Conservation (phyloP, 2,797 vertebrate species). For the Enteromius thamalakanensis region DNA sequence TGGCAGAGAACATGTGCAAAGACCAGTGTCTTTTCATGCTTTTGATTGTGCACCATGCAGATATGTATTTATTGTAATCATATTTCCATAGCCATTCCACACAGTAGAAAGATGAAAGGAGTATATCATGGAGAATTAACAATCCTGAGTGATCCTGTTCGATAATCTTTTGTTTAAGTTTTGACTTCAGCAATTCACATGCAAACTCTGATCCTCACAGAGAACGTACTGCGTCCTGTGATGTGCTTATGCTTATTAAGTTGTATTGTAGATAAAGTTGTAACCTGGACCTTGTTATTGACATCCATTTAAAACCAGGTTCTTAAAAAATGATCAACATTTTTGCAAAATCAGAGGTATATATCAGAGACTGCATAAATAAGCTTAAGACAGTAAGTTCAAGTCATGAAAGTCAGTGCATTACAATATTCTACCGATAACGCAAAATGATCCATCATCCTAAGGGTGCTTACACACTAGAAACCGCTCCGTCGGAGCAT, state of each 20-base stretch:
- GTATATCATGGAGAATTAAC: not conserved
- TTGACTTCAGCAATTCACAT: constrained; percentile 7
- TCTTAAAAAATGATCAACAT: constrained; percentile 49
- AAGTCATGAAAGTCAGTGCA: constrained; percentile 60
- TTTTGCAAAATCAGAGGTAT: constrained; percentile 71
- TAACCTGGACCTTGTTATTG: not conserved
- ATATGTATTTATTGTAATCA: constrained; percentile 6
- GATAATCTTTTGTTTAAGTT: constrained; percentile 9
- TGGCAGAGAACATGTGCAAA: constrained; percentile 2
- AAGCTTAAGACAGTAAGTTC: constrained; percentile 58
- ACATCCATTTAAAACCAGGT: constrained; percentile 1
- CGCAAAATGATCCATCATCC: constrained; percentile 14
- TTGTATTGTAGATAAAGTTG: constrained; percentile 55
- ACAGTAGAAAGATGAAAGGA: not conserved
- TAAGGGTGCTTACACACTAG: constrained; percentile 20
- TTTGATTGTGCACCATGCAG: constrained; percentile 41
- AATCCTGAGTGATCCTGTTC: constrained; percentile 38
- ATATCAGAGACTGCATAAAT: constrained; percentile 61
- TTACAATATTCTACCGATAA: constrained; percentile 44
- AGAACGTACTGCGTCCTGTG: not conserved
- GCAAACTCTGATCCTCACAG: constrained; percentile 14
- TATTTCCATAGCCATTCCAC: constrained; percentile 28
- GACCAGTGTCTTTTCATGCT: constrained; percentile 19
- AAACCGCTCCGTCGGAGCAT: not conserved
- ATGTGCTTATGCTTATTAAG: constrained; percentile 57